A percentile compares a stretch with the other conserved stretches of the same genome.
Evolutionary conservation across 2,797 vertebrate species (phyloP).

Genomic region (Acrossocheilus wenchowensis): DNA sequence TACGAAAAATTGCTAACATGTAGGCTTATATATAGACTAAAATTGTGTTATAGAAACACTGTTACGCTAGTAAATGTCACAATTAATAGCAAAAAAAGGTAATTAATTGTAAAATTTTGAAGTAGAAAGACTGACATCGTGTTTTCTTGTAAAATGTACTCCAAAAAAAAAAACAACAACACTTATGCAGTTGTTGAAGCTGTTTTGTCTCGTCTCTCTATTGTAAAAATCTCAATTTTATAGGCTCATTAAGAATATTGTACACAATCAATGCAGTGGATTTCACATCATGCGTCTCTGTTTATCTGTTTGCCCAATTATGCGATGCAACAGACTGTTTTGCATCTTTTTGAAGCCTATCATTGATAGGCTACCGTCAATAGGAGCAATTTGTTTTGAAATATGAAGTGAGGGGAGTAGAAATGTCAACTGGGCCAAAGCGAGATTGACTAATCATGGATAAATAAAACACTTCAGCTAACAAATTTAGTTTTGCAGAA

Average conservation of each 20-base stretch:
- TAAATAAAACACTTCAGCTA: conserved; percentile 43
- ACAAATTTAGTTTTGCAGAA: background rate
- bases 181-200: background rate
- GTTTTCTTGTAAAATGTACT: background rate
- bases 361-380: conserved; percentile 59
- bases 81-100: background rate
- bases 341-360: conserved; percentile 64
- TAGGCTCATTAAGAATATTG: conserved; percentile 72
- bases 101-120: background rate
- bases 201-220: background rate
- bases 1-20: background rate
- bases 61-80: background rate
- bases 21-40: background rate
- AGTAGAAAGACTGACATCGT: background rate
- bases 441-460: conserved; percentile 5
- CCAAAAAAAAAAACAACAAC: background rate
- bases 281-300: conserved; percentile 61
- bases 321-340: conserved; percentile 55
- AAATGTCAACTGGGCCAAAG: conserved; percentile 31
- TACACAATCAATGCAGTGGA: conserved; percentile 70
- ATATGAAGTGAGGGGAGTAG: conserved; percentile 47
- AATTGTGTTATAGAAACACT: background rate
- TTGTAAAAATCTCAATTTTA: conserved; percentile 71
- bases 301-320: conserved; percentile 65
- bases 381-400: conserved; percentile 66